Evolutionary conservation across 2,113 vertebrate species (phyloP), one percentile per base, ranked within the genome.

Genomic region (Chaetops frenatus): DNA sequence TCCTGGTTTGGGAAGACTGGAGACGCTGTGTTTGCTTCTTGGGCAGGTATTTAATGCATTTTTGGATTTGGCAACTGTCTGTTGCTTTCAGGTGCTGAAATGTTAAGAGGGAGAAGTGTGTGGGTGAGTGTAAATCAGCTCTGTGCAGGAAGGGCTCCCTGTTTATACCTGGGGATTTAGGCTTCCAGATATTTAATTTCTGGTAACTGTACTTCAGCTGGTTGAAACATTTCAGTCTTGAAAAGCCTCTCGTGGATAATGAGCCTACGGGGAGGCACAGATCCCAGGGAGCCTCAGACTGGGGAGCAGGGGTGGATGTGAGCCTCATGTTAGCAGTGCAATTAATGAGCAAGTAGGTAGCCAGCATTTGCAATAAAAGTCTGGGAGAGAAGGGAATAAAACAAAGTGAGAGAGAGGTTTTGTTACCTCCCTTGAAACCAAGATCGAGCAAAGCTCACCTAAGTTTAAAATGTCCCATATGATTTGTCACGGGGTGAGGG

Each of bases 131-230:
- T 56, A 92, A 66, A 95, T 83, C 78, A 93, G 66, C 72, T 86
- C 76, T 70, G 64, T 2, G 12, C 54, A 57, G 61, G 15, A 79
- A 94, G 62, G 70, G 47, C 54, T 85, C 67, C 71, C 79, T 86
- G 62, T 58, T 91, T 85, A 45, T 69, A 82, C n/a, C 45, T 38
- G 58, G 70, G 74, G 51, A 73, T 88, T 80, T 69, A 36, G 27
- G 47, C 74, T 96, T 94, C 79, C 79, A 88, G 62, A 62, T 82
- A 90, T 80, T 93, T 94, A 88, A 93, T 88, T 95, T 95, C 79
- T 91, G 60, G 64, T 86, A 77, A 86, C 92, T 81, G 35, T 78
- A 78, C 60, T 95, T 91, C 71, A 83, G 51, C 44, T 62, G 23
- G 33, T 64, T 90, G 90, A 80, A 93, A 77, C 27, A 23, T 86